A percentile compares a stretch with the other conserved stretches of the same genome.
Conservation (phyloP, 2,113 vertebrate species). For the Rhinoderma darwinii region DNA sequence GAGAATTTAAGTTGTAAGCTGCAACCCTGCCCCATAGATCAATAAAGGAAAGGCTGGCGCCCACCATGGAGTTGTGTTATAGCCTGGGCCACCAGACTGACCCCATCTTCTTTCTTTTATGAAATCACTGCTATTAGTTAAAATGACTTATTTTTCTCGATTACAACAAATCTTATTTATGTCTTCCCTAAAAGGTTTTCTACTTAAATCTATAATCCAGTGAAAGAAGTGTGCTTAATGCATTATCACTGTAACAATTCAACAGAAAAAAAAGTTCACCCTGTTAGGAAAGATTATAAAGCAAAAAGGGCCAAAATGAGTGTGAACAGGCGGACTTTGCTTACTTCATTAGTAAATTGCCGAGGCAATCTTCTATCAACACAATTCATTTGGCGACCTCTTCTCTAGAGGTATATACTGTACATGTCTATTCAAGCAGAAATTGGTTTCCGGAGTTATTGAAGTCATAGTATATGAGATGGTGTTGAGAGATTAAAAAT, state of each 20-base stretch:
- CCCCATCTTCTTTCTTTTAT: slow-evolving; percentile 14
- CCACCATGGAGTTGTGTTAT: neutral
- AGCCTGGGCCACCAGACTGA: neutral
- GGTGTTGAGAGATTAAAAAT: neutral
- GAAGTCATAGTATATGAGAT: neutral
- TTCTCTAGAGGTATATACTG: neutral
- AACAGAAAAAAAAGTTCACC: neutral
- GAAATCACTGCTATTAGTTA: slow-evolving; percentile 8
- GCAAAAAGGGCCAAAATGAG: neutral
- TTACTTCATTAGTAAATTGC: neutral
- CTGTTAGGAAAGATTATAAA: neutral
- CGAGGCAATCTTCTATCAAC: neutral
- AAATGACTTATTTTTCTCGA: slow-evolving; percentile 2
- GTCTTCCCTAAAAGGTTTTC: slow-evolving; percentile 6
- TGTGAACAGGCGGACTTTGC: neutral
- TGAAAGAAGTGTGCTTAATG: neutral
- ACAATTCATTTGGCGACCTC: too few relatives aligned
- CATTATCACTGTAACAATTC: neutral
- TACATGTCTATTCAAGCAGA: neutral
- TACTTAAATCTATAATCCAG: neutral
- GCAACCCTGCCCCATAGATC: neutral
- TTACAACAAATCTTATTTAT: slow-evolving; percentile 28
- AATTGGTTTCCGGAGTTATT: neutral
- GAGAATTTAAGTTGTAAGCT: neutral
- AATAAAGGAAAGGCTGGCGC: slow-evolving; percentile 19